Base-by-base conservation (phyloP, 1,140 invertebrate genomes). In the Leptinotarsa texana region DNA sequence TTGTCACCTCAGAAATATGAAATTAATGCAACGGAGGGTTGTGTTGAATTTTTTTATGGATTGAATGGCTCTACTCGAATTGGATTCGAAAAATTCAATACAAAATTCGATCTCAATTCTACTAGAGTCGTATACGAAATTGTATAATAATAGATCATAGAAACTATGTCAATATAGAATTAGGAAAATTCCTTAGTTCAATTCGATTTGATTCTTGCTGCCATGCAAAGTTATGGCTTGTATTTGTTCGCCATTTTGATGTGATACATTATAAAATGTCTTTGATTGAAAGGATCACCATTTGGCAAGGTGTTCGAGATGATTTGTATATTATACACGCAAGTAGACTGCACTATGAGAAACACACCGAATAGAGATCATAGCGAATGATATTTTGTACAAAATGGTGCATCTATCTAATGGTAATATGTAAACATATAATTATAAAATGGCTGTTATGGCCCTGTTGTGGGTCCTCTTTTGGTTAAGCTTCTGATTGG, bases 191-290 rank as follows among this genome's bases (percentile, higher is more conserved):
- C 11, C 21, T 69, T 13, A 2, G 27, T 62, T 62, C 47, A 22
- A n/a, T 72, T 72, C n/a, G n/a, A 27, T 51, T 72, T 72, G 13
- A 61, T 72, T 72, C 11, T 70, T 69, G 76, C 76, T 74, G 48
- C 63, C 75, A 71, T 73, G 18, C 65, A 74, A 69, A 77, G 77
- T 81, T 79, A 75, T 77, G 69, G 81, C 82, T 83, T 83, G 63
- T 79, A 80, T 78, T 78, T 77, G 77, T 80, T 80, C 77, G 79
- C 80, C 80, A 80, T 82, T 82, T 83, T 79, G 82, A 83, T 83
- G 81, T 83, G 82, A 83, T 83, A 83, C 74, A 68, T 76, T 49
- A 77, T 76, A 76, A 63, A 74, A 74, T 68, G 33, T 75, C 73
- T 73, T 69, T 61, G n/a, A 61, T 62, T 68, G 67, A 63, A 69